Evolutionary conservation across 2,888 invertebrate species (phyloP), one percentile per base, ranked within the genome.

Genomic region (Agrotis exclamationis): DNA sequence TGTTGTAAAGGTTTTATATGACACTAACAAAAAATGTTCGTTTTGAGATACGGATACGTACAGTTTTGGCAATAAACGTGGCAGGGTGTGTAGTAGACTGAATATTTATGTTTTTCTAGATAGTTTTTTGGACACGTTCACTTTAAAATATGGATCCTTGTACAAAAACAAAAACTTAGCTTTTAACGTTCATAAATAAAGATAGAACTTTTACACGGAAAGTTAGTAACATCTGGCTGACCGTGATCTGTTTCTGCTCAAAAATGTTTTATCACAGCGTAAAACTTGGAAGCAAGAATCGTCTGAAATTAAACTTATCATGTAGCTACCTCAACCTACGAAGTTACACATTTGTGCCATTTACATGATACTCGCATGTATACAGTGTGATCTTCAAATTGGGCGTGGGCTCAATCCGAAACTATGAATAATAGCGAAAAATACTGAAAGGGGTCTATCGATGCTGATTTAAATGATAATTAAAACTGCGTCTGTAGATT

Each of bases 1-100:
- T 80, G 64, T 77, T 74, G 62, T 59, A 53, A 69, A 77, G 47
- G 69, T 70, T 85, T 83, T 80, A 74, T 72, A 74, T 78, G 74
- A 68, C 64, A 63, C 53, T 50, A 69, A 66, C 65, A 76, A 66
- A 72, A 73, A 70, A 62, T 63, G 50, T 57, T 62, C 45, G 67
- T 73, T 71, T 79, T 22, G 63, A 74, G 70, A 74, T 83, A 59
- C 47, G 58, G 28, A 73, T 73, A 66, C 45, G 63, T 67, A 68
- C 62, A 69, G 72, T 71, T 75, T 76, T 76, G 71, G 74, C 58
- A 74, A 76, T 76, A 77, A 79, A 84, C 58, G 53, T 76, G 74
- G 60, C 72, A 70, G 66, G 57, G 28, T 50, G 63, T 60, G 63
- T 76, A 56, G 68, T 76, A 56, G 66, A 70, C 67, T 47, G 63